phyloP scores from a whole-genome alignment of 2,888 invertebrate species.

The Netelia virgata region DNA sequence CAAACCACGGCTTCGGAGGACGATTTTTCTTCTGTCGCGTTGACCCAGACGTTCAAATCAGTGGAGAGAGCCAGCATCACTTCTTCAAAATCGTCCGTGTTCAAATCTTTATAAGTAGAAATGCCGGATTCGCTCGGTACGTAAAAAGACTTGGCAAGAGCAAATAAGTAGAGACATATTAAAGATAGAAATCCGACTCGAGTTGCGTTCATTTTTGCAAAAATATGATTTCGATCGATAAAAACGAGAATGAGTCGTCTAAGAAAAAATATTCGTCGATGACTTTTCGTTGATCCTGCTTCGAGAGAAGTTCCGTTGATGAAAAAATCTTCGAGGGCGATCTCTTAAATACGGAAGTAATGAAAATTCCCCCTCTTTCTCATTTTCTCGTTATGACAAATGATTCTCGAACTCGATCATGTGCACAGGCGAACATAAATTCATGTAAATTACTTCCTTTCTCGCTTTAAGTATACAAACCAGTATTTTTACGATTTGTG shows the following conservation, averaged over 20 bases:
- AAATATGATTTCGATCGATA: background rate
- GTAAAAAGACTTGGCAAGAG: background rate
- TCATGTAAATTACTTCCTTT: background rate
- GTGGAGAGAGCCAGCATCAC: conserved; percentile 37
- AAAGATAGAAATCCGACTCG: conserved; percentile 10
- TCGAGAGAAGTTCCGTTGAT: background rate
- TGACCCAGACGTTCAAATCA: conserved; percentile 20
- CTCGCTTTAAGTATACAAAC: background rate
- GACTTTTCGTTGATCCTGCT: background rate
- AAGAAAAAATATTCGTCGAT: background rate
- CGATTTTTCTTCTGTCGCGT: conserved; percentile 17
- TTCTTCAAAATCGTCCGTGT: background rate
- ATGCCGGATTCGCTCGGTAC: background rate
- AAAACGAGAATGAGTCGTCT: background rate
- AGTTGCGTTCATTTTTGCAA: background rate
- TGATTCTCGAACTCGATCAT: background rate
- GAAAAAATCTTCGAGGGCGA: background rate
- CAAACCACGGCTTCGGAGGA: conserved; percentile 84
- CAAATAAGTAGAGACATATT: conserved; percentile 9
- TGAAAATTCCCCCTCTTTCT: background rate
- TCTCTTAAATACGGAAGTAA: background rate
- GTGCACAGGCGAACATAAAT: background rate
- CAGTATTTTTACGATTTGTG: background rate
- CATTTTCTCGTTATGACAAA: background rate
- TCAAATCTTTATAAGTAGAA: background rate